Conservation (phyloP, 2,113 vertebrate species). For the Chaenocephalus aceratus region DNA sequence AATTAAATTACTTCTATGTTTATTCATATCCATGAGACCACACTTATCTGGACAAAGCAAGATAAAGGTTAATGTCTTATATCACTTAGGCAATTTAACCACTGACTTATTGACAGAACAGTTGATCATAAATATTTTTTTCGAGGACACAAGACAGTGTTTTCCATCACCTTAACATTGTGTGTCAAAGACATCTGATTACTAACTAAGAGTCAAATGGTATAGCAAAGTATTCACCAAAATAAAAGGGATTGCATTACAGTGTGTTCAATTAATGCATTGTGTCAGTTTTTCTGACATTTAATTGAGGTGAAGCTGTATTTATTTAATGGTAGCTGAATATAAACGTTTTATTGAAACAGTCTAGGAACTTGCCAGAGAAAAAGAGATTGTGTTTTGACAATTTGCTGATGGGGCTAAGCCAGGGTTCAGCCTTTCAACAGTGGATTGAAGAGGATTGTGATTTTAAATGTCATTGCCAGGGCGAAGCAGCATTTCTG, state of each 20-base stretch:
- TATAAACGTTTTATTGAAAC: slow-evolving; percentile 8
- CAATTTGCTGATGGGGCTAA: slow-evolving; percentile 36
- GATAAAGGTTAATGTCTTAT: slow-evolving; percentile 8
- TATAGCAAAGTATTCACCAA: too few species aligned
- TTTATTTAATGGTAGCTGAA: background rate
- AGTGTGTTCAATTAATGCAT: background rate
- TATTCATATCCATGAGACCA: background rate
- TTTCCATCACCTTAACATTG: background rate
- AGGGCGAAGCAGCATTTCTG: slow-evolving; percentile 35
- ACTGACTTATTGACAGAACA: background rate
- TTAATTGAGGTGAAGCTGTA: background rate
- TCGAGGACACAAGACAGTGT: background rate
- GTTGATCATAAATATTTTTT: background rate
- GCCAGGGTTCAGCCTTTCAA: slow-evolving; percentile 56
- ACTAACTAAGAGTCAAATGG: background rate
- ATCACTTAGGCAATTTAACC: background rate
- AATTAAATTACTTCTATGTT: background rate
- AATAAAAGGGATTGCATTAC: too few species aligned
- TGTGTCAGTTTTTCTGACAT: background rate
- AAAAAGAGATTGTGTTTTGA: slow-evolving; percentile 25
- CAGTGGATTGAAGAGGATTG: slow-evolving; percentile 49
- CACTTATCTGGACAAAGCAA: background rate
- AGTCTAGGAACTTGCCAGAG: slow-evolving; percentile 9
- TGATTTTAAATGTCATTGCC: slow-evolving; percentile 72
- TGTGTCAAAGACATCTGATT: background rate